These are phyloP conservation scores for Drosophila peninsularis DNA, from an alignment of 2,888 invertebrate genomes.

Conservation along the genomic window DNA sequence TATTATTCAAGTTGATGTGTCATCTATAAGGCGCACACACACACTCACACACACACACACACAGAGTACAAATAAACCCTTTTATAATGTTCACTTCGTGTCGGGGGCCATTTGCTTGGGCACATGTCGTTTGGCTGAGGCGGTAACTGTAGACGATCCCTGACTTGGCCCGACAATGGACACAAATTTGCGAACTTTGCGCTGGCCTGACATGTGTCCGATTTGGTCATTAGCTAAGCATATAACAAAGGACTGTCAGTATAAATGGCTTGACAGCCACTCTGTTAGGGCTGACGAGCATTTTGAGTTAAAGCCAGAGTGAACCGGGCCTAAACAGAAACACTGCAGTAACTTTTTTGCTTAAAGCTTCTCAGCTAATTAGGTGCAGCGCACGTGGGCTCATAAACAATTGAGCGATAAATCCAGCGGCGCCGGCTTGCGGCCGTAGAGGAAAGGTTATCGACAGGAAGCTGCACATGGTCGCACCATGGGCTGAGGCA, in stretches of 20 bases:
- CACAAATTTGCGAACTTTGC: constrained; percentile 48
- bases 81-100: constrained; percentile 24
- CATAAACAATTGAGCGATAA: constrained; percentile 62
- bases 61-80: constrained; percentile 33
- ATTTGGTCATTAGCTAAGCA: constrained; percentile 42
- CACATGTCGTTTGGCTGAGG: constrained; percentile 36
- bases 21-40: constrained; percentile 20
- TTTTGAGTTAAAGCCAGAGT: neutral
- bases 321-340: too few relatives aligned
- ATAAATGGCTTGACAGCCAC: constrained; percentile 25
- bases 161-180: constrained; percentile 39
- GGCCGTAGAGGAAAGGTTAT: constrained; percentile 57
- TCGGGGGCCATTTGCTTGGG: constrained; percentile 27
- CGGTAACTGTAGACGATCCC: constrained; percentile 27
- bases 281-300: neutral
- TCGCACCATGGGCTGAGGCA: constrained; percentile 39
- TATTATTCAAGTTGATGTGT: constrained; percentile 51
- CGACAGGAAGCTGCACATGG: constrained; percentile 74
- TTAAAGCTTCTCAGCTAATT: constrained; percentile 44
- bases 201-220: constrained; percentile 51
- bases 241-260: constrained; percentile 31
- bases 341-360: neutral
- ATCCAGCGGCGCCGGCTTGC: constrained; percentile 55
- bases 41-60: constrained; percentile 3
- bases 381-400: constrained; percentile 20